Evolutionary conservation across 2,113 vertebrate genomes (phyloP).

Genomic region (Gadus macrocephalus): DNA sequence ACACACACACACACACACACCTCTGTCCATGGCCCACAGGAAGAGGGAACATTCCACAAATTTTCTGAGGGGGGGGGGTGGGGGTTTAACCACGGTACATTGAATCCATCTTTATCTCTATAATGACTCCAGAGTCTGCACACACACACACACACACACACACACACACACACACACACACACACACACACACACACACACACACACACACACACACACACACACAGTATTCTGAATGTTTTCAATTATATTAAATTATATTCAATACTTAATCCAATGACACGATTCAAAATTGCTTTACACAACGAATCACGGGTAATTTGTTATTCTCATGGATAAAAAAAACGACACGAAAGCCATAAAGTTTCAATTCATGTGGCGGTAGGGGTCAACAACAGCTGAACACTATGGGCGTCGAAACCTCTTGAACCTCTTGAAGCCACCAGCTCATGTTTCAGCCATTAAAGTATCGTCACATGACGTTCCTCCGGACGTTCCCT

Average conservation of each 20-base stretch:
- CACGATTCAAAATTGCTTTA: background rate
- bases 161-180: background rate
- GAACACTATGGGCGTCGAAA: too few relatives aligned
- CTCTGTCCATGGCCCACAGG: constrained; percentile 68
- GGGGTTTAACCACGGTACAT: constrained; percentile 46
- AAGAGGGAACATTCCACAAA: constrained; percentile 73
- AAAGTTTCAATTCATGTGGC: background rate
- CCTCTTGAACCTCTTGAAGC: background rate
- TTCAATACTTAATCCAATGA: too few relatives aligned
- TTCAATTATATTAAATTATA: too few relatives aligned
- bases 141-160: constrained; percentile 2
- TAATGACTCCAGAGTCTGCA: background rate
- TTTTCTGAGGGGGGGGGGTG: constrained; percentile 55
- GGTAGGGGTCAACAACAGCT: background rate
- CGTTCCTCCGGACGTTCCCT: constrained; percentile 18
- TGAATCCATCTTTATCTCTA: constrained; percentile 46
- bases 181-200: too few relatives aligned
- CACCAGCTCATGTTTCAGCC: constrained; percentile 17
- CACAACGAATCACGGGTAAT: background rate
- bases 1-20: constrained; percentile 30
- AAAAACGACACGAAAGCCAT: too few relatives aligned
- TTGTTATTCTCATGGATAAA: too few relatives aligned
- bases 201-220: constrained; percentile 5
- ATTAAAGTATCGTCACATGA: constrained; percentile 5
- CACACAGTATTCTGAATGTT: background rate